Conservation (phyloP, 2,797 vertebrate genomes). For the Fundulus diaphanus region DNA sequence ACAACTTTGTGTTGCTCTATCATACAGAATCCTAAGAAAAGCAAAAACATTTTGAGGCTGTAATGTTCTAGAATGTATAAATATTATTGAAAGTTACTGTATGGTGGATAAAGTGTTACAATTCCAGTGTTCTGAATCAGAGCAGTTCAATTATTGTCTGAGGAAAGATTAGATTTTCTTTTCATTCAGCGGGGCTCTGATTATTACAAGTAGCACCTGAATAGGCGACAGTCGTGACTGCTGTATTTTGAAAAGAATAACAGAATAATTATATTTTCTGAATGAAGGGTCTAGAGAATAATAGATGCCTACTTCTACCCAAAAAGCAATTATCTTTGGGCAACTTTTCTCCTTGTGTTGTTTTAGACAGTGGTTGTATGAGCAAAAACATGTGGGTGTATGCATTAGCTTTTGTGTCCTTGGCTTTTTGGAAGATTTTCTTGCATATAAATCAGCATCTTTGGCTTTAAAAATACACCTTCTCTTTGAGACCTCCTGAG, state of each 20-base stretch:
- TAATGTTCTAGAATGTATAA: neutral
- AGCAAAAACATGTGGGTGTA: conserved; percentile 7
- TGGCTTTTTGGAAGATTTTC: conserved; percentile 8
- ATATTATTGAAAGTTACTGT: neutral
- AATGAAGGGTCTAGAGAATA: neutral
- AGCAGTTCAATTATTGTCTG: conserved; percentile 17
- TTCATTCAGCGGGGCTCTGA: conserved; percentile 22
- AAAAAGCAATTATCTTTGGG: conserved; percentile 16
- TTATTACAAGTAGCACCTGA: conserved; percentile 27
- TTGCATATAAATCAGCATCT: conserved; percentile 15
- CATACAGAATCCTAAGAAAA: neutral
- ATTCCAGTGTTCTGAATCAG: conserved; percentile 32
- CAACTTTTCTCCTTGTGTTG: neutral
- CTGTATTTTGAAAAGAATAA: conserved; percentile 24
- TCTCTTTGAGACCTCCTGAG: conserved; percentile 18
- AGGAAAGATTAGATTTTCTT: conserved; percentile 11
- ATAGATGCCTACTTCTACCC: neutral
- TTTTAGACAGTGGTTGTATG: neutral
- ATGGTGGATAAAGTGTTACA: neutral
- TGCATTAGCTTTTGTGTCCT: neutral
- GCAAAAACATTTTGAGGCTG: neutral
- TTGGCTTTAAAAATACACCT: conserved; percentile 7
- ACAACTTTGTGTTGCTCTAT: neutral
- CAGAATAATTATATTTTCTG: conserved; percentile 31
- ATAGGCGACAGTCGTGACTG: conserved; percentile 41